Base-by-base conservation (phyloP, 35 echinoderm and acorn worm genomes). In the Hemicentrotus pulcherrimus region DNA sequence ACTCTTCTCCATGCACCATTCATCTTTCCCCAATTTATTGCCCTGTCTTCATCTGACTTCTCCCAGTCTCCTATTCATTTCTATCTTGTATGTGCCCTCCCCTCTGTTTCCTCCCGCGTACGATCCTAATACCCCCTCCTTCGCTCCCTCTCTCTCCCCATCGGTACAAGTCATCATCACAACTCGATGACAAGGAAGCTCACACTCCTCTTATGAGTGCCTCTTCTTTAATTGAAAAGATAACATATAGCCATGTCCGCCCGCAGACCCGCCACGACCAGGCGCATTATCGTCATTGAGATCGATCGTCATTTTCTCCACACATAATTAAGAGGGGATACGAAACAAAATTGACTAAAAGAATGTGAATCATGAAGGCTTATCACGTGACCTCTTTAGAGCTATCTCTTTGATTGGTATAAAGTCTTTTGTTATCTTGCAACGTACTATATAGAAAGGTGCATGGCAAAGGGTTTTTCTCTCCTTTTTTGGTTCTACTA, bases 141-240 rank as follows among this genome's bases (percentile, higher is more conserved):
- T n/a, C 65, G 6, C 65, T 8, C 19, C 4, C 19, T 28, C 19
- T 6, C 65, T 78, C 65, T 78, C 24, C 24, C 65, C 65, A 28
- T 78, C 19, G 5, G 65, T 28, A 22, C 65, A 4, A 78, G 65
- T 78, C 65, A 78, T 78, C 65, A 78, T n/a, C 65, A 7, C 22
- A 22, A 78, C 24, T 24, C 22, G 65, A 78, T 78, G 65, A 78
- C 65, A 78, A 78, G 65, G 28, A 18, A 28, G 65, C 65, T 78
- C 65, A 78, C 65, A 78, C 65, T 78, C 65, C 4, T 78, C 4
- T 78, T 78, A 78, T 78, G 65, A 28, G 65, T 78, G 24, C 22
- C 65, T 78, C 65, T 78, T 78, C 65, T 78, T 28, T 78, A 78
- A 78, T 78, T 78, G 65, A 78, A 78, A 78, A n/a, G 65, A 78